phyloP scores from a whole-genome alignment of 1,140 invertebrate species.

The Lycorma delicatula region DNA sequence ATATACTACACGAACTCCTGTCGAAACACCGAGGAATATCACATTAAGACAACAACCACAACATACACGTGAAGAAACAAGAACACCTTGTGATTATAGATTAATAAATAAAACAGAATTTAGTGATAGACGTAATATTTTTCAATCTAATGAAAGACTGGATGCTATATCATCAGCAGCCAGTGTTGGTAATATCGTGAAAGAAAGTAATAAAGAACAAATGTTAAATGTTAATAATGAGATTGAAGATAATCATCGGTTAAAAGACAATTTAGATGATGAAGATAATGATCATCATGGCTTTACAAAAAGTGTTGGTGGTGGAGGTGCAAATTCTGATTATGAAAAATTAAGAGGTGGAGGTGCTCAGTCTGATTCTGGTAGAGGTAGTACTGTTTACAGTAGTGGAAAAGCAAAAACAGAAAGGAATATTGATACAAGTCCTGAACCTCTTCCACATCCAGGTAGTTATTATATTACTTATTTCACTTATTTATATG shows the following conservation, averaged over 20 bases:
- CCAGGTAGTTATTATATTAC: too few relatives aligned
- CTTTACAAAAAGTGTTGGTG: conserved; percentile 16
- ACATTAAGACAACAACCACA: too few relatives aligned
- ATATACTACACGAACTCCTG: conserved; percentile 9
- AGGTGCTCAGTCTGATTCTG: conserved; percentile 48
- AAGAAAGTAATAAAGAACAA: too few relatives aligned
- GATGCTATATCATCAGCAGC: too few relatives aligned
- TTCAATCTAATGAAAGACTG: too few relatives aligned
- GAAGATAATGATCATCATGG: conserved; percentile 21
- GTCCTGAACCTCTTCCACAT: conserved; percentile 23
- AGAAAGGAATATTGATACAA: conserved; percentile 19
- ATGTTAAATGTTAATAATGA: too few relatives aligned
- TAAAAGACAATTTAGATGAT: conserved; percentile 12
- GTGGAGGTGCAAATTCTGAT: conserved; percentile 45
- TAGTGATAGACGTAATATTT: too few relatives aligned
- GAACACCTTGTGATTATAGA: too few relatives aligned
- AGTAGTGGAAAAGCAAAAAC: conserved; percentile 48
- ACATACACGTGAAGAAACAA: too few relatives aligned
- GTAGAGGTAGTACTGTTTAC: conserved; percentile 63
- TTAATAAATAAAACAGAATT: too few relatives aligned
- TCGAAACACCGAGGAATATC: neutral
- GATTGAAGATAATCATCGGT: conserved; percentile 3
- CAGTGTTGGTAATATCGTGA: too few relatives aligned
- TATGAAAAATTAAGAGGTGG: conserved; percentile 54
- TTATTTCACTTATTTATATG: too few relatives aligned